Evolutionary conservation across 53 echinoderm and acorn worm species (phyloP), one percentile per base, ranked within the genome.

Genomic region (Holothuria scabra): DNA sequence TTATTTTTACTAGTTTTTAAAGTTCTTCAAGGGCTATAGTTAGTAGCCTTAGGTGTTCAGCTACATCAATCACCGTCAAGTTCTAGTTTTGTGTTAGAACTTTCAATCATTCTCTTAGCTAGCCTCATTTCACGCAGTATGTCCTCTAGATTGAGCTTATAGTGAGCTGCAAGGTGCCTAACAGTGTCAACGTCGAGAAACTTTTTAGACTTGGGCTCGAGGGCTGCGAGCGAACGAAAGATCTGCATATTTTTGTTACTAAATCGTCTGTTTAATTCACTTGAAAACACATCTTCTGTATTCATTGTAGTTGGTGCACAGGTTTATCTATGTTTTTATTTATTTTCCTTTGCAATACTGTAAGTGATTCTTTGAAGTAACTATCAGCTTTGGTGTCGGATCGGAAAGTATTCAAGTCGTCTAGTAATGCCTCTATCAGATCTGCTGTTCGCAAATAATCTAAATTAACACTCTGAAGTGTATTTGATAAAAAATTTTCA

Each of bases 191-290:
- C 74, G 32, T 85, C 64, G 24, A 85, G 60, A 84, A 84, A n/a
- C n/a, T n/a, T n/a, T n/a, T n/a, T n/a, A n/a, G n/a, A n/a, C n/a
- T n/a, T n/a, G n/a, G n/a, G n/a, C n/a, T n/a, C n/a, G n/a, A n/a
- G n/a, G n/a, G n/a, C n/a, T n/a, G n/a, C n/a, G n/a, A n/a, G n/a
- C n/a, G n/a, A n/a, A n/a, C n/a, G n/a, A n/a, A n/a, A n/a, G n/a
- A n/a, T n/a, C n/a, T n/a, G n/a, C n/a, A n/a, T n/a, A n/a, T n/a
- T n/a, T n/a, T n/a, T n/a, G n/a, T n/a, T n/a, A n/a, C n/a, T n/a
- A n/a, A n/a, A n/a, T 84, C 85, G 16, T n/a, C 32, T 28, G 85
- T 84, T 84, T 28, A 84, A 59, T 84, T 84, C 85, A 56, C 72
- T 60, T 18, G 35, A 35, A 1, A 66, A 41, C 12, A 83, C 67